Evolutionary conservation across 2,888 invertebrate genomes (phyloP).

Genomic region (Dione vanillae): DNA sequence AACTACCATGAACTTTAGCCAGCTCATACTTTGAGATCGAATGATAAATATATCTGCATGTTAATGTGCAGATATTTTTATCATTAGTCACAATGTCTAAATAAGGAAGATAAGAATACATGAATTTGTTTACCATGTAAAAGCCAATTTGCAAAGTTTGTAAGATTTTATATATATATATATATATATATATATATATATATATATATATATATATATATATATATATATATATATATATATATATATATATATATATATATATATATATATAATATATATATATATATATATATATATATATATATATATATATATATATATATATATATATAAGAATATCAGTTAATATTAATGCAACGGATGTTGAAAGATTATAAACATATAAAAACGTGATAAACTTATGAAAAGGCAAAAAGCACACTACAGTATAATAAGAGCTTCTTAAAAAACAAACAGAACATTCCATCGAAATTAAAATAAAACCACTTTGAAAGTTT

Average conservation of each 20-base stretch:
- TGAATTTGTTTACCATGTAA: too few relatives aligned
- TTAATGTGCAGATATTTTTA: neutral
- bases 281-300: neutral
- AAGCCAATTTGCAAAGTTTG: too few relatives aligned
- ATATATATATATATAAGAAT: neutral
- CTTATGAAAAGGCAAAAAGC: neutral
- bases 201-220: too few relatives aligned
- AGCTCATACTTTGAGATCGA: neutral
- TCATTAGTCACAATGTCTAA: too few relatives aligned
- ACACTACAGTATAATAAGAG: neutral
- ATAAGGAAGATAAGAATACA: too few relatives aligned
- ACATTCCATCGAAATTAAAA: neutral
- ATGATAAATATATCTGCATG: neutral
- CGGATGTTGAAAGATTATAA: neutral
- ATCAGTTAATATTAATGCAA: neutral
- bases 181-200: too few relatives aligned
- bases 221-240: too few relatives aligned
- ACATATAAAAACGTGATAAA: too few relatives aligned
- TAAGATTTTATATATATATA: too few relatives aligned
- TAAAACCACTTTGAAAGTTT: constrained; percentile 17
- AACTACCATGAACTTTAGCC: neutral
- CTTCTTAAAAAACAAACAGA: neutral
- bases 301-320: neutral
- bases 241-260: too few relatives aligned
- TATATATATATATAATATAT: too few relatives aligned